Conservation (phyloP, 2,797 vertebrate species). For the Sebastolobus alascanus region DNA sequence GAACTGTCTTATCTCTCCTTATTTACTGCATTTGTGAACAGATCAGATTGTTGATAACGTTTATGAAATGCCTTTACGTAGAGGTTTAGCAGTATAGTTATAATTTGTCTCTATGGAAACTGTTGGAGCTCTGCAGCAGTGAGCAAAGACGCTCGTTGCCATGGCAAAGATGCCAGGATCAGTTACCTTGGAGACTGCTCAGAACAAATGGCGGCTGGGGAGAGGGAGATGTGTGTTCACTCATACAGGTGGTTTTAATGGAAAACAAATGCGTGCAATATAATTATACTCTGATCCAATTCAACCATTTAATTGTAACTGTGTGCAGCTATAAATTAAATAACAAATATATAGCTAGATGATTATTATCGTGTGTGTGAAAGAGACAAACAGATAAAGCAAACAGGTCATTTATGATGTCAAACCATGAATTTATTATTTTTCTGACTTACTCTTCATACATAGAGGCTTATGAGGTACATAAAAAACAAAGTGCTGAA, state of each 20-base stretch:
- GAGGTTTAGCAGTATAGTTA: conserved; percentile 46
- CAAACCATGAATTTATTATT: conserved; percentile 84
- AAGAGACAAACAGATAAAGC: neutral
- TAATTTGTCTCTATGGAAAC: conserved; percentile 82
- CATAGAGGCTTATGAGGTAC: conserved; percentile 86
- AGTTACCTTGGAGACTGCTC: conserved; percentile 73
- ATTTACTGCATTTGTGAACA: neutral
- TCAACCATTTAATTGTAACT: neutral
- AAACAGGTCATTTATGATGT: conserved; percentile 46
- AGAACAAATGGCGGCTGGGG: conserved; percentile 58
- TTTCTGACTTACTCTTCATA: conserved; percentile 75
- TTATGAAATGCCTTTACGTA: conserved; percentile 5
- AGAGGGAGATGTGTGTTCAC: conserved; percentile 35
- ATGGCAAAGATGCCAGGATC: conserved; percentile 74
- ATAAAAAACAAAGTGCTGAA: conserved; percentile 86
- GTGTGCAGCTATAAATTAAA: neutral
- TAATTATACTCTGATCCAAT: neutral
- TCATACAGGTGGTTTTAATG: conserved; percentile 66
- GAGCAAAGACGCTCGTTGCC: conserved; percentile 75
- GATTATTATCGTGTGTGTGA: neutral
- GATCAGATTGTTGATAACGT: neutral
- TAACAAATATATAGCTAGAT: neutral
- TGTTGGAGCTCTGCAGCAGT: conserved; percentile 56
- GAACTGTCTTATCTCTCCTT: neutral
- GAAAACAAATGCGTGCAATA: neutral